Evolutionary conservation across 2,113 vertebrate genomes (phyloP).

Genomic region (Etia nguti): DNA sequence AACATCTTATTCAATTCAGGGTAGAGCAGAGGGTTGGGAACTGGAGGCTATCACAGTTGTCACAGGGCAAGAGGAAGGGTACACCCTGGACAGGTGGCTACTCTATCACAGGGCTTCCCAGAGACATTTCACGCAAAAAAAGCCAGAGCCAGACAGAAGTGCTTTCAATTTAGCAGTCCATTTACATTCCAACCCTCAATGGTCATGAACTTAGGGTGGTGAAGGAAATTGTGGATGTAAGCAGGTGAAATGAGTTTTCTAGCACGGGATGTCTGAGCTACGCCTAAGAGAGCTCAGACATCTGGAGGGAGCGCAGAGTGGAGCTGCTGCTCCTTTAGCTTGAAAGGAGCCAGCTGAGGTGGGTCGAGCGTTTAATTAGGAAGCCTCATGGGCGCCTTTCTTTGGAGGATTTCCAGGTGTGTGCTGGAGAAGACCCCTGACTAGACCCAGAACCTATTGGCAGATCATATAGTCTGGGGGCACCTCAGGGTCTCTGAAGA

Average conservation of each 20-base stretch:
- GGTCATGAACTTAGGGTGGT: not conserved
- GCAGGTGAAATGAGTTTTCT: not conserved
- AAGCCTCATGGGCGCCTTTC: not conserved
- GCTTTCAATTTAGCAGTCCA: not conserved
- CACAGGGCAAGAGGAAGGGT: not conserved
- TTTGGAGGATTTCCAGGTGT: not conserved
- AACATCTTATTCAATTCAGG: not conserved
- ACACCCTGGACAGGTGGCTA: not conserved
- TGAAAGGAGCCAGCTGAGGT: not conserved
- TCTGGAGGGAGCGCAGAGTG: not conserved
- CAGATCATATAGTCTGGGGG: not conserved
- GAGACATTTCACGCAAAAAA: not conserved
- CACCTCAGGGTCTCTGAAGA: not conserved
- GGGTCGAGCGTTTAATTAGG: not conserved
- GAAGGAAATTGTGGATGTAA: not conserved
- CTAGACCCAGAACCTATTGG: not conserved
- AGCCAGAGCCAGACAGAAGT: not conserved
- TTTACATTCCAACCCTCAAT: not conserved
- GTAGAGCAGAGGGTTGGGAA: not conserved
- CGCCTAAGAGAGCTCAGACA: not conserved
- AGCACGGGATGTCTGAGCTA: not conserved
- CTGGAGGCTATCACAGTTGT: not conserved
- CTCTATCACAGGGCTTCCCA: not conserved
- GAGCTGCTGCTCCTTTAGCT: not conserved
- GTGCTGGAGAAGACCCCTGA: not conserved